Percentiles rank a stretch among this genome's conserved stretches.
phyloP scores from a whole-genome alignment of 2,888 invertebrate genomes.

The Zhuqinia jingwanae region DNA sequence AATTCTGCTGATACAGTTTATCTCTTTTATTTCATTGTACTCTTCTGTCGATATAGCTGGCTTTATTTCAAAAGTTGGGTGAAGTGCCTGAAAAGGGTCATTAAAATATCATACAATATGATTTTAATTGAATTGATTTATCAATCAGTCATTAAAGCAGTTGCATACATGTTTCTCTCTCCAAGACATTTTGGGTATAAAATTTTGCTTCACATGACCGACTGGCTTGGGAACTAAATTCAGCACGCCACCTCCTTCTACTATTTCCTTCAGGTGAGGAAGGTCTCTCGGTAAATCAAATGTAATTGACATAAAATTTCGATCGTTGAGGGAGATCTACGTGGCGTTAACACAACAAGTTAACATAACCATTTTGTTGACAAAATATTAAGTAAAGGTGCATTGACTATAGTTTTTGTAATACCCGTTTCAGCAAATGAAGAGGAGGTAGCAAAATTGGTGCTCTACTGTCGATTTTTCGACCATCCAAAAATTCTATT shows the following conservation, averaged over 20 bases:
- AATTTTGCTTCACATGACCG: constrained; percentile 69
- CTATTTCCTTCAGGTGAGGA: constrained; percentile 74
- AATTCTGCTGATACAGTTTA: constrained; percentile 74
- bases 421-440: constrained; percentile 75
- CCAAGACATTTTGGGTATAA: constrained; percentile 78
- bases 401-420: neutral
- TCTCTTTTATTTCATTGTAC: constrained; percentile 72
- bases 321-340: constrained; percentile 73
- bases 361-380: too few species aligned
- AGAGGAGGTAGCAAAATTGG: constrained; percentile 78
- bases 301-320: constrained; percentile 70
- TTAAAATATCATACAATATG: neutral
- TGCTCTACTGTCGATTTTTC: constrained; percentile 68
- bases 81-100: constrained; percentile 60
- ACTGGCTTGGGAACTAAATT: constrained; percentile 75
- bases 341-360: constrained; percentile 10
- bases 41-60: constrained; percentile 70
- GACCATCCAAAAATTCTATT: constrained; percentile 77
- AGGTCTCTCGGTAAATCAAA: constrained; percentile 77
- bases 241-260: constrained; percentile 75
- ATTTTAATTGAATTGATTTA: too few species aligned
- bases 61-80: constrained; percentile 73
- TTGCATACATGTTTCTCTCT: constrained; percentile 76
- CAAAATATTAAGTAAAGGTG: too few species aligned
- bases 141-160: neutral